Evolutionary conservation across 2,797 vertebrate species (phyloP), one percentile per base, ranked within the genome.

Genomic region (Myotis findleyi): DNA sequence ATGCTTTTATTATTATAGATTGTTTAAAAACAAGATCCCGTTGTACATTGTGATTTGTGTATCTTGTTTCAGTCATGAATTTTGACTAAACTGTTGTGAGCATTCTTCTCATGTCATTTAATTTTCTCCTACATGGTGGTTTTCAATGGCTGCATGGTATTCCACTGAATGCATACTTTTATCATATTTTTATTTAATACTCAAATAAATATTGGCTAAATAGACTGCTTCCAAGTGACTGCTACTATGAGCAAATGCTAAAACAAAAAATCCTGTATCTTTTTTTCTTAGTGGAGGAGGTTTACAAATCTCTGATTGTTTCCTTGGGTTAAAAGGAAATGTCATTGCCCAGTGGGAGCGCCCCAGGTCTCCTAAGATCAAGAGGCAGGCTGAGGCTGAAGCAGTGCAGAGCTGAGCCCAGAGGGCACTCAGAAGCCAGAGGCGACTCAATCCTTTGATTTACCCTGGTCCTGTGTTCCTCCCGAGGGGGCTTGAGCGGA

Each of bases 181-280:
- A 55, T 7, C 49, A n/a, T 57, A 55, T 33, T 93, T 94, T 94
- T 92, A 92, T 80, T 69, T 89, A 96, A 75, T 68, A 30, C 44
- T 36, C 36, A 41, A 25, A 25, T 57, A 57, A 82, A 77, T 38
- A 82, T 0, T 76, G 51, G 21, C 33, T 59, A 89, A 66, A 75
- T 76, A 59, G n/a, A 80, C 89, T 59, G 38, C 25, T 85, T 85
- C 80, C 38, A 55, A 44, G 47, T 66, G 73, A 88, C n/a, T 77
- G 59, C 68, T 79, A 87, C n/a, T 38, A 59, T 12, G 14, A 92
- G 25, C n/a, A 91, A 87, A 64, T 69, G 47, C 51, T 57, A 25
- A 36, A 53, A 62, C 33, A n/a, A 82, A 59, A 7, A 55, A 77
- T 80, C 41, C 8, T 59, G 6, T 71, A 47, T 57, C 21, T 59